phyloP scores from a whole-genome alignment of 1,140 invertebrate genomes.

The Drosophila sturtevanti region DNA sequence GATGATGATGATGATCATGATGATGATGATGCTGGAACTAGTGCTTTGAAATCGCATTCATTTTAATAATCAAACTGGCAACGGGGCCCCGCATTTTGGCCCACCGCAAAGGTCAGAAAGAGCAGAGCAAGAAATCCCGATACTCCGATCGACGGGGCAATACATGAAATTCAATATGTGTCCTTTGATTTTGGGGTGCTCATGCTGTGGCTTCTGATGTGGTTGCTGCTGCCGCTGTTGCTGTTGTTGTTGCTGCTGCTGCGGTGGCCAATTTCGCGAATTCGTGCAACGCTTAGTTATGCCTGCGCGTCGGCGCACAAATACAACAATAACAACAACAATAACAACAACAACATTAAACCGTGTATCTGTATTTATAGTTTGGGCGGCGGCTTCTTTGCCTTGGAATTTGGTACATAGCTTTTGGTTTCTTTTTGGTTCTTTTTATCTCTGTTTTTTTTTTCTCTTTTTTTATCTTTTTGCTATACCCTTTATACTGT shows the following conservation, averaged over 20 bases:
- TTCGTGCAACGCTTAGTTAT: conserved; percentile 77
- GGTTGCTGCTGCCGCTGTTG: conserved; percentile 1
- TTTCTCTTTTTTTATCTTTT: conserved; percentile 10
- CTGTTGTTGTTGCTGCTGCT: conserved; percentile 30
- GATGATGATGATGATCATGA: not conserved
- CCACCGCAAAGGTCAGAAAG: conserved; percentile 53
- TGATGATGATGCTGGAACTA: too few species aligned
- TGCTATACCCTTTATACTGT: not conserved
- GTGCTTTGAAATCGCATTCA: conserved; percentile 50
- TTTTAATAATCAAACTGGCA: conserved; percentile 57
- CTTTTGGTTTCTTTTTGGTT: conserved; percentile 48
- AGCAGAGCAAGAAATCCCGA: not conserved
- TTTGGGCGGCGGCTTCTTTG: conserved; percentile 68
- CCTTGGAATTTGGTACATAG: conserved; percentile 56
- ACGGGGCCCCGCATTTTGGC: not conserved
- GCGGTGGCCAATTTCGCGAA: conserved; percentile 76
- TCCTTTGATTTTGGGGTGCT: conserved; percentile 42
- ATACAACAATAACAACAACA: conserved; percentile 13
- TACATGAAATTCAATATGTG: conserved; percentile 76
- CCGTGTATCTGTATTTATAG: conserved; percentile 41
- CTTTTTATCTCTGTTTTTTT: conserved; percentile 26
- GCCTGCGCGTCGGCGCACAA: conserved; percentile 52
- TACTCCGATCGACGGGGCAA: conserved; percentile 2
- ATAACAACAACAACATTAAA: conserved; percentile 7
- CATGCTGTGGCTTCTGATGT: conserved; percentile 38